These are phyloP conservation scores for Eulemur albifrons DNA, from an alignment of 2,797 vertebrate species.

Conservation along the genomic window DNA sequence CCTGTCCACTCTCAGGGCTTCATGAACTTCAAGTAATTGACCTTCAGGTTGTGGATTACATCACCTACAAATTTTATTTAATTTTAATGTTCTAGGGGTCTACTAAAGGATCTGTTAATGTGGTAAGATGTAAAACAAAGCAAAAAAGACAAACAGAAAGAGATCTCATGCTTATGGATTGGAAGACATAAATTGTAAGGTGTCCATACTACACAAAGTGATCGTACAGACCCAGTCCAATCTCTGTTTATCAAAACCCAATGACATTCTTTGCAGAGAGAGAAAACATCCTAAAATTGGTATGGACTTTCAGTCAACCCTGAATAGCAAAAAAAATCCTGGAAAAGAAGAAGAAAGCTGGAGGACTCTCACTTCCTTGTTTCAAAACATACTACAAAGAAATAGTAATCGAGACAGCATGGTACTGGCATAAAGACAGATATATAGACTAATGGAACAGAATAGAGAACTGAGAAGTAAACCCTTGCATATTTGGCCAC, in stretches of 20 bases:
- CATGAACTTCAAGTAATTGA: not conserved
- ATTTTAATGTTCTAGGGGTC: not conserved
- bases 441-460: not conserved
- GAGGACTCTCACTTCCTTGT: not conserved
- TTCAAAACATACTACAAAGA: not conserved
- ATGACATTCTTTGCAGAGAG: not conserved
- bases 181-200: not conserved
- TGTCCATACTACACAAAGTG: not conserved
- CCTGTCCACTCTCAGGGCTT: not conserved
- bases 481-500: not conserved
- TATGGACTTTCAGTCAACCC: not conserved
- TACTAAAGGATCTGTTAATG: not conserved
- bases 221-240: not conserved
- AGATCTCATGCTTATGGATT: not conserved
- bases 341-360: not conserved
- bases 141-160: not conserved
- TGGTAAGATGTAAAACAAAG: not conserved
- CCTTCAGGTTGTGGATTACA: not conserved
- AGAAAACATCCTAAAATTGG: not conserved
- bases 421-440: not conserved
- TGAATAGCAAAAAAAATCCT: not conserved
- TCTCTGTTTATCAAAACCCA: not conserved
- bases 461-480: not conserved
- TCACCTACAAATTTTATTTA: not conserved
- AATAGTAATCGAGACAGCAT: not conserved